Base-by-base conservation (phyloP, 2,113 vertebrate genomes). In the Cranoglanis bouderius region DNA sequence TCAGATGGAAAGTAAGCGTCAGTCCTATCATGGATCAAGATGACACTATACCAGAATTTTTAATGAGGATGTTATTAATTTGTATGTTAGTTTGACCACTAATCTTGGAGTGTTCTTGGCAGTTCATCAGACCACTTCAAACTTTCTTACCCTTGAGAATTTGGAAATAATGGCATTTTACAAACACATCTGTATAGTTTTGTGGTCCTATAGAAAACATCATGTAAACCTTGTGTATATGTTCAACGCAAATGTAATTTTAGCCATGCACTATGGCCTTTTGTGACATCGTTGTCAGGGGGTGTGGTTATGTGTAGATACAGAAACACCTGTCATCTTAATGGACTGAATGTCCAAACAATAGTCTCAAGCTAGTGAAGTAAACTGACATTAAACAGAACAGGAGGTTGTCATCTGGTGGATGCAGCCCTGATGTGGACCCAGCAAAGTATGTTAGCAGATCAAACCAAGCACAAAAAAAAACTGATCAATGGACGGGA, bases 51-150 rank as follows among this genome's bases (percentile, higher is more conserved):
- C 46, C 46, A 49, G 8, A 9, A 49, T 49, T 49, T 49, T 8
- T 53, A 53, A 53, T 16, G 3, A 53, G 53, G 53, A 14, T 12
- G 0, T 53, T 53, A 53, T 53, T 53, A 53, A 53, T 53, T 53
- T 16, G 53, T 51, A 51, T 53, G 53, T 53, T 53, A 53, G 53
- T 57, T 57, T 18, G 5, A 57, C 16, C 55, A 57, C 49, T 90
- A 38, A 32, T 84, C 77, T 77, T 55, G 55, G 49, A 81, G 74
- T 92, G 81, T 88, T 86, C 4, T 21, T 57, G 90, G 85, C 86
- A 51, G 51, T 51, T 78, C 55, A 57, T 89, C 43, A n/a, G 84
- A 82, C 90, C 89, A 92, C 88, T 90, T 74, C 87, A 87, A 88
- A 84, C 84, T 38, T 86, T 82, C 86, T 55, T 65, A 43, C 57